Conservation (phyloP, 2,113 vertebrate genomes). For the Oryzias curvinotus region DNA sequence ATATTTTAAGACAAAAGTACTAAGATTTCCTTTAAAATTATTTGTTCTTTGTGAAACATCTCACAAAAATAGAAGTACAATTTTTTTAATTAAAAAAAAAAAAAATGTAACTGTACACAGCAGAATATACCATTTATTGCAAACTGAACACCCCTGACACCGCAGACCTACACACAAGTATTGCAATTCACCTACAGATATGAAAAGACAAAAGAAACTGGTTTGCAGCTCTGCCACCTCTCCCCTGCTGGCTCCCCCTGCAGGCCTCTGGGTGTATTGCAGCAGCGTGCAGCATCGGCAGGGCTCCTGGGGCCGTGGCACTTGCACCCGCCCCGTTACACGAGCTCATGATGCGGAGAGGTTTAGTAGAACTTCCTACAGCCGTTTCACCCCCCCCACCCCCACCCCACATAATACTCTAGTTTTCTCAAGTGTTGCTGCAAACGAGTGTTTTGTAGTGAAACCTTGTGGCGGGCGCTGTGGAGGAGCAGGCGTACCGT, state of each 20-base stretch:
- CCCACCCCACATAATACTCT: conserved; percentile 8
- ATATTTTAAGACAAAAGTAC: conserved; percentile 71
- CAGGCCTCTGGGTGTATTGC: conserved; percentile 1
- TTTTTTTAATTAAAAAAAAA: conserved; percentile 68
- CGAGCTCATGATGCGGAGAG: no score
- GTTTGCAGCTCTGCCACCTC: conserved; percentile 39
- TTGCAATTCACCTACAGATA: conserved; percentile 74
- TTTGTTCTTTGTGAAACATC: conserved; percentile 78
- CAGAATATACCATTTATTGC: conserved; percentile 79
- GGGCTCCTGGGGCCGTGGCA: conserved; percentile 18
- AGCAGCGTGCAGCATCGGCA: neutral
- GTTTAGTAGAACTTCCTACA: conserved; percentile 7
- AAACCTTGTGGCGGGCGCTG: conserved; percentile 11
- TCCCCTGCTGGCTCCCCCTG: conserved; percentile 16
- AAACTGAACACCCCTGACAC: conserved; percentile 74
- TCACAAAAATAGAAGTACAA: conserved; percentile 76
- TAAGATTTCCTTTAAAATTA: conserved; percentile 75
- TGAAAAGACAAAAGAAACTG: conserved; percentile 50
- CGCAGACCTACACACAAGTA: conserved; percentile 67
- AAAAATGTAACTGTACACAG: conserved; percentile 81
- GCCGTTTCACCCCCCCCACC: conserved; percentile 5
- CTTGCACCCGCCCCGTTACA: neutral
- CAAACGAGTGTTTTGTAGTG: conserved; percentile 38
- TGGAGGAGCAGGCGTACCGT: conserved; percentile 54
- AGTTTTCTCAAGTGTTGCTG: conserved; percentile 33